Percentiles rank a stretch among this genome's conserved stretches.
These are phyloP conservation scores for Brachynemurus nebulosus DNA, from an alignment of 2,888 invertebrate genomes.

Conservation along the genomic window DNA sequence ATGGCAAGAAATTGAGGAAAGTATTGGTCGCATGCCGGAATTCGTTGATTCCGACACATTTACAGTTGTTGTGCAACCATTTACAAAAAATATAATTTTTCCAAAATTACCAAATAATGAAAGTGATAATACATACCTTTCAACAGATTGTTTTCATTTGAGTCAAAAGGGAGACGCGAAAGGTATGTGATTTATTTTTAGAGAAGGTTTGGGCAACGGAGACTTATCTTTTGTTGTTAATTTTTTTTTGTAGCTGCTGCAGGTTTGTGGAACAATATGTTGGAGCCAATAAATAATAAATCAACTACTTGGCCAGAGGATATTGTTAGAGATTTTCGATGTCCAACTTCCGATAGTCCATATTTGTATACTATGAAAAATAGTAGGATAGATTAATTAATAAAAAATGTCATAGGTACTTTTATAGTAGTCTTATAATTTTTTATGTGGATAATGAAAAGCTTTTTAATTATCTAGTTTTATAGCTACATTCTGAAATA, in stretches of 20 bases:
- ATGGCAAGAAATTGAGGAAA: constrained; percentile 39
- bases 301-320: constrained; percentile 25
- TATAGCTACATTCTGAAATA: no score
- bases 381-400: no score
- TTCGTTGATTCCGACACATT: constrained; percentile 39
- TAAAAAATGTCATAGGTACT: no score
- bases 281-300: constrained; percentile 39
- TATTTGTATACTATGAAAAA: constrained; percentile 31
- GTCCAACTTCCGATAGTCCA: constrained; percentile 34
- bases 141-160: constrained; percentile 48
- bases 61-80: constrained; percentile 40
- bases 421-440: no score
- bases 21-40: constrained; percentile 33
- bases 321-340: constrained; percentile 29
- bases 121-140: constrained; percentile 37
- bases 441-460: no score
- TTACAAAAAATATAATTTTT: constrained; percentile 30
- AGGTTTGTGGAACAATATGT: constrained; percentile 45
- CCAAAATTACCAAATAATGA: constrained; percentile 30
- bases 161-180: constrained; percentile 43
- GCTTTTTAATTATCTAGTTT: no score
- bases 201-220: background rate
- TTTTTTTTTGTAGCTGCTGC: constrained; percentile 33
- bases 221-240: background rate
- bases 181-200: constrained; percentile 30